Evolutionary conservation across 1,140 invertebrate genomes (phyloP).

Genomic region (Chironomus tepperi): DNA sequence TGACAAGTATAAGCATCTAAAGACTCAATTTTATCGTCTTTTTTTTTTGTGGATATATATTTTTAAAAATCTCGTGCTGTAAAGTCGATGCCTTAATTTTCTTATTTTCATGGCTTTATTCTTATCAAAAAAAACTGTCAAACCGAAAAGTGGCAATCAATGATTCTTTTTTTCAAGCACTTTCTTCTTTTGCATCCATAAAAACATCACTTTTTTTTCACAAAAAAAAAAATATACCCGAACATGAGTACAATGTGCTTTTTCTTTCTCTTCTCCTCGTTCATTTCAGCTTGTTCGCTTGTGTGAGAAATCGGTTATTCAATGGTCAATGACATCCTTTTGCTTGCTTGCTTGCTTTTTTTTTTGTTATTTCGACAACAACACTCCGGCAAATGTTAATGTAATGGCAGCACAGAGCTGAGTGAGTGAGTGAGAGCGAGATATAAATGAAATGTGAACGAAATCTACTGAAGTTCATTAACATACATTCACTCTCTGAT

Average conservation of each 20-base stretch:
- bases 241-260: slow-evolving; percentile 1
- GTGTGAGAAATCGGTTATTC: slow-evolving; percentile 18
- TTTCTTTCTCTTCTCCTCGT: not conserved
- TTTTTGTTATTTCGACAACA: not conserved
- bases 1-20: not conserved
- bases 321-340: slow-evolving; percentile 23
- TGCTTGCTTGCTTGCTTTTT: not conserved
- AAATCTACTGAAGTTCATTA: slow-evolving; percentile 17
- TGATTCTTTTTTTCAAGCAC: too few relatives aligned
- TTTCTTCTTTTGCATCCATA: too few relatives aligned
- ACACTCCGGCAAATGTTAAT: not conserved
- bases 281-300: not conserved
- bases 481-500: not conserved
- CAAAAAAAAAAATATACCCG: too few relatives aligned
- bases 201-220: too few relatives aligned
- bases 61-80: too few relatives aligned
- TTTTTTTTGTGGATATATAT: too few relatives aligned
- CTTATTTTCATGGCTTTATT: too few relatives aligned
- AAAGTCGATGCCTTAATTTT: too few relatives aligned
- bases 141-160: too few relatives aligned
- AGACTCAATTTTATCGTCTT: too few relatives aligned
- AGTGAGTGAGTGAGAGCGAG: not conserved
- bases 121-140: too few relatives aligned
- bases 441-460: not conserved
- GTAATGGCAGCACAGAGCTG: not conserved